These are phyloP conservation scores for Hipposideros larvatus DNA, from an alignment of 2,797 vertebrate species.

Conservation along the genomic window DNA sequence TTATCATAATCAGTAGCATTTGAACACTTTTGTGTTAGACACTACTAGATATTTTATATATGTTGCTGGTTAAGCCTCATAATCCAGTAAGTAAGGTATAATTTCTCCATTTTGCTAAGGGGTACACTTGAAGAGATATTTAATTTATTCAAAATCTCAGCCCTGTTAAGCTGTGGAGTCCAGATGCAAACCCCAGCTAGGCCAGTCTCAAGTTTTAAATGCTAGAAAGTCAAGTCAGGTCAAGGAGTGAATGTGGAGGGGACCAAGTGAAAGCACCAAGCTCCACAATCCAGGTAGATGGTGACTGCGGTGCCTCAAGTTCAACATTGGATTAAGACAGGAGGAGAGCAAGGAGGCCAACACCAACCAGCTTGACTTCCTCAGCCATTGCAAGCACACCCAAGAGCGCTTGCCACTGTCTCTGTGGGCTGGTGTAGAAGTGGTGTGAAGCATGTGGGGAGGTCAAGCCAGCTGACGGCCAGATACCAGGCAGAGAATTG, in stretches of 20 bases:
- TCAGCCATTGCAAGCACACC: neutral
- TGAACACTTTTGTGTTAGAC: neutral
- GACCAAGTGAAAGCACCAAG: neutral
- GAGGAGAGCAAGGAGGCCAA: neutral
- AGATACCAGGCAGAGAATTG: neutral
- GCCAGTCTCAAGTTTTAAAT: neutral
- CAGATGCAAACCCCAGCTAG: neutral
- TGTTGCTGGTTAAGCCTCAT: neutral
- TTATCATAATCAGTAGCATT: neutral
- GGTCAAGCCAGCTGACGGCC: neutral
- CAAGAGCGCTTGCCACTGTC: neutral
- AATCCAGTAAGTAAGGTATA: neutral
- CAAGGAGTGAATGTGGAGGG: neutral
- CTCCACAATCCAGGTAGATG: neutral
- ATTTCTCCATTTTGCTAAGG: conserved; percentile 34
- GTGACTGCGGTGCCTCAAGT: neutral
- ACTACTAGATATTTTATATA: neutral
- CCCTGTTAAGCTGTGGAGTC: neutral
- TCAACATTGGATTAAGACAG: neutral
- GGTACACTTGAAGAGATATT: neutral
- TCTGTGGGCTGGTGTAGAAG: neutral
- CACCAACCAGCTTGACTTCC: neutral
- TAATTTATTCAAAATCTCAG: neutral
- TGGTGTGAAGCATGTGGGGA: neutral
- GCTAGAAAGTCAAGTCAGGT: neutral